These are phyloP conservation scores for Chrysopilus asiliformis DNA, from an alignment of 2,888 invertebrate species.

Conservation along the genomic window DNA sequence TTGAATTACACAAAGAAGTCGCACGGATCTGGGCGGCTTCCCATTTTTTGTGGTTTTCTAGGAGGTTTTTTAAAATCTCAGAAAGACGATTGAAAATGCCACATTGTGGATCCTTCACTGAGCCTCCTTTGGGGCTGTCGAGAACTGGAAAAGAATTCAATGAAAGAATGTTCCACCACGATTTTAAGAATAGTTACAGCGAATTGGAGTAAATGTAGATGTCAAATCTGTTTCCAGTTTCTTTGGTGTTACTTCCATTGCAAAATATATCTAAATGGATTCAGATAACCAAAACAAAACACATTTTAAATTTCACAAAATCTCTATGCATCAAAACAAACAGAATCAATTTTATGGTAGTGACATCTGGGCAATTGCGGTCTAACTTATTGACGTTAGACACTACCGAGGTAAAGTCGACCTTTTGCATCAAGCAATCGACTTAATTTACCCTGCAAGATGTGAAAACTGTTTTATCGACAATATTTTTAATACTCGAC, in stretches of 20 bases:
- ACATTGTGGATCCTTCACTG: constrained; percentile 10
- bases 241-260: background rate
- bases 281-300: too few relatives aligned
- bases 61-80: constrained; percentile 19
- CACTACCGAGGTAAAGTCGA: too few relatives aligned
- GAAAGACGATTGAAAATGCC: constrained; percentile 18
- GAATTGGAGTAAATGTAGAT: constrained; percentile 22
- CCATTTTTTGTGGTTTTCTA: constrained; percentile 28
- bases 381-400: too few relatives aligned
- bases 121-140: constrained; percentile 20
- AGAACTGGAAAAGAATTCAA: constrained; percentile 17
- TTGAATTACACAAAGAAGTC: constrained; percentile 23
- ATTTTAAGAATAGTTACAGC: constrained; percentile 21
- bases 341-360: too few relatives aligned
- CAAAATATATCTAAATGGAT: too few relatives aligned
- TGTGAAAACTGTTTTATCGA: too few relatives aligned
- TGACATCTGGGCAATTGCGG: too few relatives aligned
- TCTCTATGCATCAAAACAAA: too few relatives aligned
- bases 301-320: too few relatives aligned
- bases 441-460: too few relatives aligned
- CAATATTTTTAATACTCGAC: too few relatives aligned
- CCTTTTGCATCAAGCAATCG: too few relatives aligned
- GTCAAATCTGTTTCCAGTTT: background rate
- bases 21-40: constrained; percentile 28
- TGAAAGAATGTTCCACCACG: background rate